Base-by-base conservation (phyloP, 2,888 invertebrate genomes). In the Acleris literana region DNA sequence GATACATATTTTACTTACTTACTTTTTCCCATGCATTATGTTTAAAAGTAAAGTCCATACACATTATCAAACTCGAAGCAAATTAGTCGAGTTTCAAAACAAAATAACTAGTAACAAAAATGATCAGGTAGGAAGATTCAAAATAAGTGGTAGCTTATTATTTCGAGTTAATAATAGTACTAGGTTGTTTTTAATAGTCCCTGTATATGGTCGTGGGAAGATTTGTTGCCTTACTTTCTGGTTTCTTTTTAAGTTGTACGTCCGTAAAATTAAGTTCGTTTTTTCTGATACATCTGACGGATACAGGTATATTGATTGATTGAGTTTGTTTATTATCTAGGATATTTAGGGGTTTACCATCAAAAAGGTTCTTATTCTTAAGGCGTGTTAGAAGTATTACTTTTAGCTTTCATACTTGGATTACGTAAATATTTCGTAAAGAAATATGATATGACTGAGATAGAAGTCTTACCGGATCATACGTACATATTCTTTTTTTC, bases 141-240 rank as follows among this genome's bases (percentile, higher is more conserved):
- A 83, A 82, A 85, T 89, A 86, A 88, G 82, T 77, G 76, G 72
- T 72, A 72, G 70, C 79, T 80, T 83, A 81, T 86, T 85, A 84
- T 88, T 88, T 87, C 81, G 74, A 77, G 75, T 81, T 89, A 90
- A 90, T 90, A 82, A 90, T 86, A 85, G 86, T 83, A 78, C 85
- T 87, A 81, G 81, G 81, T 83, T 72, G 73, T 73, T 69, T 84
- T 82, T 88, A 88, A 88, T 89, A 86, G 81, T 80, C 80, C 76
- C 81, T 75, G 76, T 78, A 75, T 73, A 75, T 73, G 65, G 81
- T 81, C 87, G 88, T 88, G 90, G 86, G 89, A 89, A 88, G 77
- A 53, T 64, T 69, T 68, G 72, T 57, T 46, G 22, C 20, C 56
- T 43, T 57, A 22, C 68, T 70, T 75, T 71, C 70, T 71, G 44